These are phyloP conservation scores for Ciona savignyi DNA, from an alignment of 23 tunicate species.

Conservation along the genomic window DNA sequence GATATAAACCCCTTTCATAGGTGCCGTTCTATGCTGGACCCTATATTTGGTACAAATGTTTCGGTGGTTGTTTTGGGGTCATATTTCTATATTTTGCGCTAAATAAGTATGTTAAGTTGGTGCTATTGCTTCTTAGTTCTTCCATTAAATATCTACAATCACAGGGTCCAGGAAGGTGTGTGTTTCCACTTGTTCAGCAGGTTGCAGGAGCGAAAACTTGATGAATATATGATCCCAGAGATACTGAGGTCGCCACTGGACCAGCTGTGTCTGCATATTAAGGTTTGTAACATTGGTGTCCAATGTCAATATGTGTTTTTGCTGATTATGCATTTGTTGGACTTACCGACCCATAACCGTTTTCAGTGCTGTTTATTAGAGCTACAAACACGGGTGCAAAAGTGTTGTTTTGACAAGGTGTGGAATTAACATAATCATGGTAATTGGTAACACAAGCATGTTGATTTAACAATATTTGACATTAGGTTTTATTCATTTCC, in stretches of 20 bases:
- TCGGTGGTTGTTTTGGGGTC: background rate
- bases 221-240: slow-evolving; percentile 61
- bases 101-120: background rate
- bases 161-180: slow-evolving; percentile 64
- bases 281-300: slow-evolving; percentile 5
- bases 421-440: too few species aligned
- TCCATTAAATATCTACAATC: too few species aligned
- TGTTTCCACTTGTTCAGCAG: slow-evolving; percentile 68
- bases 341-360: too few species aligned
- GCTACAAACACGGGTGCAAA: too few species aligned
- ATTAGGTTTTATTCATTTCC: too few species aligned
- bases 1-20: background rate
- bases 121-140: background rate
- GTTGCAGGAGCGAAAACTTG: slow-evolving; percentile 45
- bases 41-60: background rate
- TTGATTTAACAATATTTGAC: too few species aligned
- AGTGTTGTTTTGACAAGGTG: too few species aligned
- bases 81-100: background rate
- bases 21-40: background rate
- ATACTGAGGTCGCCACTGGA: slow-evolving; percentile 76
- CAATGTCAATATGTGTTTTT: too few species aligned
- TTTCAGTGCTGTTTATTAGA: too few species aligned
- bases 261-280: slow-evolving; percentile 77
- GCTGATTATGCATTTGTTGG: too few species aligned
- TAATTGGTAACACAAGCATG: too few species aligned